Percentiles rank a stretch among this genome's conserved stretches.
phyloP scores from a whole-genome alignment of 53 echinoderm and acorn worm genomes.

The Glandiceps talaboti region DNA sequence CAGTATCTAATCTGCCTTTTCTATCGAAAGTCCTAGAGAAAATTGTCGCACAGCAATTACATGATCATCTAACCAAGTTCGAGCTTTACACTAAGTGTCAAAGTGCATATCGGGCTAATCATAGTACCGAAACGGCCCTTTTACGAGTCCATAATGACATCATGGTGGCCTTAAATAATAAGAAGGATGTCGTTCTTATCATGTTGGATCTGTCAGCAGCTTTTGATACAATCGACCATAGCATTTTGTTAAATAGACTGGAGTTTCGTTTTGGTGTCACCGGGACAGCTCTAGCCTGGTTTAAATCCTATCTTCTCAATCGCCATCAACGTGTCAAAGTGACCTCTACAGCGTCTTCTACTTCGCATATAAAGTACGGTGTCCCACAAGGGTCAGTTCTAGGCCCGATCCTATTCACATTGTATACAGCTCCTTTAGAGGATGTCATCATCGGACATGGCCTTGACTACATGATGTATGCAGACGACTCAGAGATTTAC shows the following conservation, averaged over 20 bases:
- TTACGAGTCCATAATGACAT: slow-evolving; percentile 12
- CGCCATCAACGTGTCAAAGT: slow-evolving; percentile 18
- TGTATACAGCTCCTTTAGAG: slow-evolving; percentile 17
- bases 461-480: slow-evolving; percentile 12
- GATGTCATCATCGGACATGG: slow-evolving; percentile 10
- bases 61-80: background rate
- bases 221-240: slow-evolving; percentile 35
- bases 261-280: slow-evolving; percentile 11
- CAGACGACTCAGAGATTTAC: slow-evolving; percentile 23
- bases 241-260: slow-evolving; percentile 15
- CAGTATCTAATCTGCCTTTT: slow-evolving; percentile 30
- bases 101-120: slow-evolving; percentile 8
- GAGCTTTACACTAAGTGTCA: background rate
- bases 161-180: slow-evolving; percentile 9
- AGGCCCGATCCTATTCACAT: slow-evolving; percentile 18
- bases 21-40: slow-evolving; percentile 12
- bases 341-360: background rate
- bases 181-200: slow-evolving; percentile 10
- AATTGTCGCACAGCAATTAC: background rate
- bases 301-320: slow-evolving; percentile 17
- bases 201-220: slow-evolving; percentile 19
- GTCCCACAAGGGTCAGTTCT: slow-evolving; percentile 29
- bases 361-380: background rate
- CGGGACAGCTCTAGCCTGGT: slow-evolving; percentile 20
- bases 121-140: background rate